A percentile compares a stretch with the other conserved stretches of the same genome.
phyloP scores from a whole-genome alignment of 2,113 vertebrate species.

The Nycticorax nycticorax region DNA sequence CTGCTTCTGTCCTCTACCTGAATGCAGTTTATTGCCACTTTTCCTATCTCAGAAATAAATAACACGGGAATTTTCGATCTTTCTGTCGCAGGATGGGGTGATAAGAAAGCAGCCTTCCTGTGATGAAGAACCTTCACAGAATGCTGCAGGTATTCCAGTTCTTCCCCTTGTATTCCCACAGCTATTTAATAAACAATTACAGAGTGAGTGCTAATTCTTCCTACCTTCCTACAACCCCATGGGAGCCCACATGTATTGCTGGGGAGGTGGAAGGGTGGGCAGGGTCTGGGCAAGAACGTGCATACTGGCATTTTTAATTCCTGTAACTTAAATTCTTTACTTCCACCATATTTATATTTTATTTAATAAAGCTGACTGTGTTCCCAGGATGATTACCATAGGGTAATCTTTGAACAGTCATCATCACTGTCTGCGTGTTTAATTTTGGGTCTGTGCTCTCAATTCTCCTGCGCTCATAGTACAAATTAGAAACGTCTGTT shows the following conservation, averaged over 20 bases:
- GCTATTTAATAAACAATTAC: background rate
- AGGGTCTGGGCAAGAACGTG: background rate
- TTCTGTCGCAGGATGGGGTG: rapidly evolving
- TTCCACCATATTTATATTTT: background rate
- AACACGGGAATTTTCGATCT: background rate
- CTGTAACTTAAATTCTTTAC: background rate
- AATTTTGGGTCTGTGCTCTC: background rate
- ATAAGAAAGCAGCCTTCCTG: background rate
- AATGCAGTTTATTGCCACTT: background rate
- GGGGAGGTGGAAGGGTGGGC: background rate
- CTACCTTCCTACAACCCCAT: background rate
- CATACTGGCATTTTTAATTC: background rate
- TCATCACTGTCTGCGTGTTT: background rate
- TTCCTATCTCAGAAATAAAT: background rate
- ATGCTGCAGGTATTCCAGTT: background rate
- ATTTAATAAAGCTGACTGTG: background rate
- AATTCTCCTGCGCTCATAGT: background rate
- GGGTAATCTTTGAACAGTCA: background rate
- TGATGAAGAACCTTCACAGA: background rate
- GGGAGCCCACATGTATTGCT: background rate
- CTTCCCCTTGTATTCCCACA: background rate
- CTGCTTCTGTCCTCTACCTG: background rate
- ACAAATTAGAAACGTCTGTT: background rate
- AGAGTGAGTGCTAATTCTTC: background rate
- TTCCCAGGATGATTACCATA: background rate